These are phyloP conservation scores for Leptopterna dolabrata DNA, from an alignment of 2,888 invertebrate species.

Conservation along the genomic window DNA sequence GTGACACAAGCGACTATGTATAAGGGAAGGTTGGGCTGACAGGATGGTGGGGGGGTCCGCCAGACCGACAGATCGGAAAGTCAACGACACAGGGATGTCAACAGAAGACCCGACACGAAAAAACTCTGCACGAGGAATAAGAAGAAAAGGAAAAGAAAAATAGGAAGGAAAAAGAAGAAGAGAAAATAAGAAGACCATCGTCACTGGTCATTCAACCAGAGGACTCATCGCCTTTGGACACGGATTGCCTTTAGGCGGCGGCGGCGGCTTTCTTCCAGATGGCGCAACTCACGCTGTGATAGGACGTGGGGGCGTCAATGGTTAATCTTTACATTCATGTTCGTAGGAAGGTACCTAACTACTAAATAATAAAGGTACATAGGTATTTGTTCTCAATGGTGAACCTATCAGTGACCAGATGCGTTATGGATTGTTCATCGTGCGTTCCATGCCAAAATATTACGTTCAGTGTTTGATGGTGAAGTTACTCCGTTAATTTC, in stretches of 20 bases:
- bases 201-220: slow-evolving; percentile 41
- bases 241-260: not conserved
- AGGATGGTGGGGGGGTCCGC: not conserved
- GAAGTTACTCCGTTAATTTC: no score
- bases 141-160: not conserved
- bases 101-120: not conserved
- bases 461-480: no score
- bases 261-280: not conserved
- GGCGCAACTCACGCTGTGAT: not conserved
- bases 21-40: no score
- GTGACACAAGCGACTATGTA: not conserved
- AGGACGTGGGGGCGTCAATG: not conserved
- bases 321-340: no score
- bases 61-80: not conserved
- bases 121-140: not conserved
- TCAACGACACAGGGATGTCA: slow-evolving; percentile 16
- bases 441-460: no score
- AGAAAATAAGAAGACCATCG: not conserved
- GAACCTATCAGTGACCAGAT: no score
- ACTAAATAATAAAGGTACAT: not conserved
- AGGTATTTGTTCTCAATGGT: no score
- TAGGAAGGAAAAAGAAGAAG: not conserved
- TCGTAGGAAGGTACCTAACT: not conserved
- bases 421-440: no score
- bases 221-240: slow-evolving; percentile 22